Conservation (phyloP, 2,888 invertebrate species). For the Caenorhabditis parvicauda region DNA sequence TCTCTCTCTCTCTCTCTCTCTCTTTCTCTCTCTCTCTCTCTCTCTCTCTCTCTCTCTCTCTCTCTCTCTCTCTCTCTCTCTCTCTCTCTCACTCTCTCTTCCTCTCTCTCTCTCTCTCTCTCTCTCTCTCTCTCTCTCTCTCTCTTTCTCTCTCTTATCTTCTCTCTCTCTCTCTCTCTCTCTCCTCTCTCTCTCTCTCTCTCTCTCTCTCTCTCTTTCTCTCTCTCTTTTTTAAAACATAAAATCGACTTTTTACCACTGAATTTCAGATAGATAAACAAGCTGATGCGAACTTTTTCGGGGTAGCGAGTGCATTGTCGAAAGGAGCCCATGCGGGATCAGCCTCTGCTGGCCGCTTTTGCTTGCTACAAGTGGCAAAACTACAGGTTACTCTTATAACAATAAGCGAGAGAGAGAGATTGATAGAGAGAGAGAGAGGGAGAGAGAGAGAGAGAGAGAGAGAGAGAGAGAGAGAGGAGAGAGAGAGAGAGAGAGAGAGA, state of each 20-base stretch:
- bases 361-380: too few relatives aligned
- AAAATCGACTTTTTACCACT: neutral
- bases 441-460: neutral
- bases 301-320: too few relatives aligned
- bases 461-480: neutral
- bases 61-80: constrained; percentile 14
- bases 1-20: neutral
- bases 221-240: constrained; percentile 8
- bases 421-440: neutral
- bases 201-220: neutral
- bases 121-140: constrained; percentile 6
- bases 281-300: constrained; percentile 3
- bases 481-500: neutral
- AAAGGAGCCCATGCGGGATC: too few relatives aligned
- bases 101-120: constrained; percentile 4
- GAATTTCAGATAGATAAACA: too few relatives aligned
- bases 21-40: neutral
- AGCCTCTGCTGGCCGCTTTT: too few relatives aligned
- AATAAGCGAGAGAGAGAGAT: neutral
- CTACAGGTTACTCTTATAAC: neutral
- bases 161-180: neutral
- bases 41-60: constrained; percentile 6
- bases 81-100: constrained; percentile 5
- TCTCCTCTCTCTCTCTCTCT: neutral
- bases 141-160: constrained; percentile 3